These are phyloP conservation scores for Vanessa cardui DNA, from an alignment of 2,888 invertebrate genomes.

Conservation along the genomic window DNA sequence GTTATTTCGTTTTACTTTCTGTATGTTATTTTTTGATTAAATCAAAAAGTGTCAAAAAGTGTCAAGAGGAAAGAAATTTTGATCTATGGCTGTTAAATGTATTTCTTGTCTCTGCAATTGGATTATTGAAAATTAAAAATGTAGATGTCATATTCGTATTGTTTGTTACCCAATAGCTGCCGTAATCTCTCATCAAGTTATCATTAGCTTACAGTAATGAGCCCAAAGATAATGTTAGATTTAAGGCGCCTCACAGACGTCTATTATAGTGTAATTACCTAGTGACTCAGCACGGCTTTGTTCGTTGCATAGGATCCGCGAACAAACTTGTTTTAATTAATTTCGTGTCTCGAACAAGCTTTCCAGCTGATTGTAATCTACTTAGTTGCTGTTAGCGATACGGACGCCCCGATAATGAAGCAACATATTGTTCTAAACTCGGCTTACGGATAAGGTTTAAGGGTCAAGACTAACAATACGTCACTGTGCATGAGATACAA, in stretches of 20 bases:
- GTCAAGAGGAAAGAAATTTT: too few species aligned
- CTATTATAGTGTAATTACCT: slow-evolving; percentile 77
- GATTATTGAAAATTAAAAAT: not conserved
- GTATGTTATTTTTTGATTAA: too few species aligned
- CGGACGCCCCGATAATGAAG: slow-evolving; percentile 76
- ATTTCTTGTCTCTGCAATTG: not conserved
- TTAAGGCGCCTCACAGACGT: slow-evolving; percentile 68
- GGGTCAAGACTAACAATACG: slow-evolving; percentile 19
- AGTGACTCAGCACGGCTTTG: slow-evolving; percentile 81
- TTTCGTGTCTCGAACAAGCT: slow-evolving; percentile 83
- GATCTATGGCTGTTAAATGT: not conserved
- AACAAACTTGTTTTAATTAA: slow-evolving; percentile 84
- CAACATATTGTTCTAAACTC: slow-evolving; percentile 72
- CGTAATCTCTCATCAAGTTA: slow-evolving; percentile 41
- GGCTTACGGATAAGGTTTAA: slow-evolving; percentile 48
- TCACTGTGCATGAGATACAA: not conserved
- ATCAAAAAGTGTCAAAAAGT: too few species aligned
- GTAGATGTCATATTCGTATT: not conserved
- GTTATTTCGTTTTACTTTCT: too few species aligned
- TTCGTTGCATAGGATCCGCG: slow-evolving; percentile 81
- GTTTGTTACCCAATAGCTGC: slow-evolving; percentile 16
- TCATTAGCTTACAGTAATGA: slow-evolving; percentile 58
- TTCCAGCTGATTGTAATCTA: slow-evolving; percentile 80
- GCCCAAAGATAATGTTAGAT: slow-evolving; percentile 70
- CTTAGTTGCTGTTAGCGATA: slow-evolving; percentile 80